Percentiles rank a stretch among this genome's conserved stretches.
Conservation (phyloP, 2,888 invertebrate genomes). For the Camptogramma bilineatum region DNA sequence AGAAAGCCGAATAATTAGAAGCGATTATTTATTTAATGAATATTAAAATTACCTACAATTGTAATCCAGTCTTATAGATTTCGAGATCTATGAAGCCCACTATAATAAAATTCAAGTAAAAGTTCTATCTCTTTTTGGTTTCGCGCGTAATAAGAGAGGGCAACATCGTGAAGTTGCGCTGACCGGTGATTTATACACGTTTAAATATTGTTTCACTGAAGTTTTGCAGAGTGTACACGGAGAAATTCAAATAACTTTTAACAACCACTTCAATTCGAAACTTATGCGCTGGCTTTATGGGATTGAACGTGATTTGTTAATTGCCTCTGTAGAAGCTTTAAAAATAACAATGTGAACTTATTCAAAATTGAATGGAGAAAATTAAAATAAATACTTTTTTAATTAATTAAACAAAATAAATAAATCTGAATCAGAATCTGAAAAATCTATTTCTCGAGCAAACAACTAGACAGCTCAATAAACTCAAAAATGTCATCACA, state of each 20-base stretch:
- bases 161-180: slow-evolving; percentile 33
- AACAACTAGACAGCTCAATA: slow-evolving; percentile 2
- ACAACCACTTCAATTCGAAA: slow-evolving; percentile 28
- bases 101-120: slow-evolving; percentile 37
- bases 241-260: slow-evolving; percentile 25
- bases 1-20: no score
- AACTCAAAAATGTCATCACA: slow-evolving; percentile 17
- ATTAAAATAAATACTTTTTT: no score
- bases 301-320: slow-evolving; percentile 3
- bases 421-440: no score
- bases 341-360: no score
- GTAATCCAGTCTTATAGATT: slow-evolving; percentile 15
- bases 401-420: no score
- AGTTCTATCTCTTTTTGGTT: slow-evolving; percentile 40
- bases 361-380: no score
- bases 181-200: slow-evolving; percentile 32
- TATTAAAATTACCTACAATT: no score
- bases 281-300: slow-evolving; percentile 9
- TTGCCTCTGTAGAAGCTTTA: background rate
- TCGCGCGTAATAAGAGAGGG: slow-evolving; percentile 32
- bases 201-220: slow-evolving; percentile 35
- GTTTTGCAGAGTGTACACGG: slow-evolving; percentile 21
- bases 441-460: background rate
- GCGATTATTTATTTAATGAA: no score
- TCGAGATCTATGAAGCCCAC: slow-evolving; percentile 25